These are phyloP conservation scores for Peromyscus maniculatus DNA, from an alignment of 2,113 vertebrate species.

Conservation along the genomic window DNA sequence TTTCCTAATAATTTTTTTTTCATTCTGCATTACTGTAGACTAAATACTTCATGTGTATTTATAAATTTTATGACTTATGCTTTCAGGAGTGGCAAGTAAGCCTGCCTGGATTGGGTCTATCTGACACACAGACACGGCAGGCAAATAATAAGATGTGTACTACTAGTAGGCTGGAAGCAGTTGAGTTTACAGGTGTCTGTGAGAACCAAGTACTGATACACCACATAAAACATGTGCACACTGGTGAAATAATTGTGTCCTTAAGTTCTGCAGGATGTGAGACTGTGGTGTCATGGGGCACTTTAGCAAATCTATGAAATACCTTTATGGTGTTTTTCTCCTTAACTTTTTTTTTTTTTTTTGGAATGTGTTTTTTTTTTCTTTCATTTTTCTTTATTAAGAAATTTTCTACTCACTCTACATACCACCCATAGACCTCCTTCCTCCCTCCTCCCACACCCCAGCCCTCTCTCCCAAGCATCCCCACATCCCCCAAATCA, in stretches of 20 bases:
- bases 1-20: not conserved
- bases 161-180: too few relatives aligned
- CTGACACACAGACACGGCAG: not conserved
- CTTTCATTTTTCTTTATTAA: too few relatives aligned
- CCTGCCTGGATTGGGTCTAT: not conserved
- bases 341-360: not conserved
- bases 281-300: too few relatives aligned
- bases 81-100: too few relatives aligned
- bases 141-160: not conserved
- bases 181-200: not conserved
- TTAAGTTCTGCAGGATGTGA: not conserved
- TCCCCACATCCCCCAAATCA: too few relatives aligned
- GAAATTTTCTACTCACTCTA: too few relatives aligned
- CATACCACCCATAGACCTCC: too few relatives aligned
- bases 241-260: not conserved
- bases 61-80: not conserved
- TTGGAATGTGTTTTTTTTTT: too few relatives aligned
- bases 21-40: not conserved
- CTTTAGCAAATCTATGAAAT: not conserved
- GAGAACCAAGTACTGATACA: not conserved
- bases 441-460: too few relatives aligned
- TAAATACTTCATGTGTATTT: not conserved
- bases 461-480: too few relatives aligned
- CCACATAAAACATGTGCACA: not conserved
- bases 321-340: not conserved